Evolutionary conservation across 2,113 vertebrate genomes (phyloP), one percentile per base, ranked within the genome.

Genomic region (Mormyrus iriodes): DNA sequence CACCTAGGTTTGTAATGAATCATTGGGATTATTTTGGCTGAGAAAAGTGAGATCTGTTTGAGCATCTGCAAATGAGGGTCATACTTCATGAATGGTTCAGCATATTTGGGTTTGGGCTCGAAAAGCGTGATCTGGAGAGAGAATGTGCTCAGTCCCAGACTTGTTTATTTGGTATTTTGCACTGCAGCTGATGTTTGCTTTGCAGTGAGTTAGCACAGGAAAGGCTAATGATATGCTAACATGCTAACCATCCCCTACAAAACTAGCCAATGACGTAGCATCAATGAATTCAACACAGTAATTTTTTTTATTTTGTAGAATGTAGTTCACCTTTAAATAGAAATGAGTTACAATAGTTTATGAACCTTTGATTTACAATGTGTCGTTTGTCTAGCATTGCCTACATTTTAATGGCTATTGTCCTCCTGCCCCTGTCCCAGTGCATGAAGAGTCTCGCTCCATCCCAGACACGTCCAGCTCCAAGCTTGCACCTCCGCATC

Each of bases 391-490:
- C 52, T 31, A n/a, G 27, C 31, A 61, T 48, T 31, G 39, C 39
- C 55, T 31, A 15, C 85, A 51, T 86, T 86, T 35, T 31, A 79
- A 39, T 39, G 35, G 12, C 49, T 35, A 2, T 17, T 53, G 13
- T 35, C 4, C n/a, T 53, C 85, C 48, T 44, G 48, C 58, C 65
- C 55, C 39, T 88, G 46, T 35, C 55, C 82, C 93, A 96, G 96
- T 94, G 91, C 91, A 93, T 94, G 94, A 95, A 89, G 94, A 95
- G 87, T 79, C 31, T 89, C 17, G 44, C 90, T 55, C 89, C 91
- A 88, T 93, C 86, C 88, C 89, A 93, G 91, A 92, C 90, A 89
- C 9, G 90, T 91, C 90, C 91, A 90, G 90, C 92, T 91, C 93
- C 89, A 92, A 92, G 65, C 90, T 92, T 44, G 44, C 90, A 91